phyloP scores from a whole-genome alignment of 2,797 vertebrate genomes.

The Pempheris klunzingeri region DNA sequence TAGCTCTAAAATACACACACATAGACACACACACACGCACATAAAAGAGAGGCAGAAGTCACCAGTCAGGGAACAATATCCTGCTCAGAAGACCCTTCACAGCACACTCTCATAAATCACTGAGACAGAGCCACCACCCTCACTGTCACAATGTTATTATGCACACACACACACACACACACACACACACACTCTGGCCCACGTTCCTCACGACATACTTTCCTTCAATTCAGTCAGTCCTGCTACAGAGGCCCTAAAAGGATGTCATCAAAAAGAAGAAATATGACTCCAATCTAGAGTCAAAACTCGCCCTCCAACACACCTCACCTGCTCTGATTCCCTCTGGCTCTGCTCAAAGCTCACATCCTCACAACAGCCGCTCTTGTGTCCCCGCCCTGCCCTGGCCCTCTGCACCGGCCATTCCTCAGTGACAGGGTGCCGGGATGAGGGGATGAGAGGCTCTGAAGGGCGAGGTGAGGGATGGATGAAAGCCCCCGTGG shows the following conservation, averaged over 20 bases:
- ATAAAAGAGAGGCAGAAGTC: slow-evolving; percentile 82
- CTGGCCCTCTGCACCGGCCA: slow-evolving; percentile 65
- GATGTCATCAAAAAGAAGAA: slow-evolving; percentile 67
- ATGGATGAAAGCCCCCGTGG: slow-evolving; percentile 72
- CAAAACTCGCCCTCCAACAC: slow-evolving; percentile 41
- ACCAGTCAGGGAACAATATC: slow-evolving; percentile 89
- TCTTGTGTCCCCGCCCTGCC: slow-evolving; percentile 63
- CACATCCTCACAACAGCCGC: slow-evolving; percentile 65
- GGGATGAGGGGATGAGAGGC: slow-evolving; percentile 71
- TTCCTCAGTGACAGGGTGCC: slow-evolving; percentile 84
- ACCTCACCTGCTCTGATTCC: slow-evolving; percentile 64
- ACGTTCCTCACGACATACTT: slow-evolving; percentile 47
- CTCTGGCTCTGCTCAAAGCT: slow-evolving; percentile 73
- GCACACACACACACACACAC: slow-evolving; percentile 48
- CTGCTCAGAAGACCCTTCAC: slow-evolving; percentile 87
- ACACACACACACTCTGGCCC: slow-evolving; percentile 41
- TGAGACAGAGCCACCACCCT: slow-evolving; percentile 87
- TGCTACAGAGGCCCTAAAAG: slow-evolving; percentile 30
- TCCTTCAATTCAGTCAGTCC: slow-evolving; percentile 58
- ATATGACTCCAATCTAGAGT: slow-evolving; percentile 59
- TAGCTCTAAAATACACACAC: slow-evolving; percentile 62
- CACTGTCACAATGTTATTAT: slow-evolving; percentile 83
- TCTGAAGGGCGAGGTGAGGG: slow-evolving; percentile 59
- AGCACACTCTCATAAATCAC: slow-evolving; percentile 89
- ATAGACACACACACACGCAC: slow-evolving; percentile 59